Evolutionary conservation across 2,888 invertebrate genomes (phyloP).

Genomic region (Lepeophtheirus nordmannii): DNA sequence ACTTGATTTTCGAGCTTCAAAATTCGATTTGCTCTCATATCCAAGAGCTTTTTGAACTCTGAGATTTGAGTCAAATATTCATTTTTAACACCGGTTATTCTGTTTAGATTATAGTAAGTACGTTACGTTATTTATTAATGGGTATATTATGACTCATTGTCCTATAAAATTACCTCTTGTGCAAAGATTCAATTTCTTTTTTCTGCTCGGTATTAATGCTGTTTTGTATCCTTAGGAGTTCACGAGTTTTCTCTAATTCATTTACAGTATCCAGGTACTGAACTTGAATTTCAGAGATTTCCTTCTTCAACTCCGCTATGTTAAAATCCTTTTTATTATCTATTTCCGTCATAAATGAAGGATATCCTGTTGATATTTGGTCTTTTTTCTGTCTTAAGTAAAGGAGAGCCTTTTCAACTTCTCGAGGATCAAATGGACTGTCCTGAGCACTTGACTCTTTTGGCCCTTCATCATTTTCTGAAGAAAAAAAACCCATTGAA

Average conservation of each 20-base stretch:
- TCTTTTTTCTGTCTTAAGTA: slow-evolving; percentile 4
- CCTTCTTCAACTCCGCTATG: not conserved
- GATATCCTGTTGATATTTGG: not conserved
- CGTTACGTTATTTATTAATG: too few species aligned
- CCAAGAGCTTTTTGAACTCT: slow-evolving; percentile 22
- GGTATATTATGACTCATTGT: not conserved
- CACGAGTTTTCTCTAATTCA: slow-evolving; percentile 24
- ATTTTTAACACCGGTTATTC: not conserved
- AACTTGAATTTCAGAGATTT: slow-evolving; percentile 23
- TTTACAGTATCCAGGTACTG: slow-evolving; percentile 25
- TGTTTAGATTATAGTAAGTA: too few species aligned
- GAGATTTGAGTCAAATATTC: slow-evolving; percentile 15
- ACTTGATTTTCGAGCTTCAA: slow-evolving; percentile 17
- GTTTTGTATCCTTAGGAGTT: slow-evolving; percentile 23
- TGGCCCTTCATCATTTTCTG: not conserved
- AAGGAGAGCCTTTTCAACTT: slow-evolving; percentile 16
- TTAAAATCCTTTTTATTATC: slow-evolving; percentile 3
- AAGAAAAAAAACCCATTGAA: too few species aligned
- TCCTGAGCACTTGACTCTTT: not conserved
- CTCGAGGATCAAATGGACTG: slow-evolving; percentile 3
- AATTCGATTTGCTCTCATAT: slow-evolving; percentile 14
- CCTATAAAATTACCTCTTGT: not conserved
- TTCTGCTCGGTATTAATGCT: slow-evolving; percentile 24
- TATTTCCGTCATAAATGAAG: not conserved
- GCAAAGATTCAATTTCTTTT: slow-evolving; percentile 22